These are phyloP conservation scores for Mixornis gularis DNA, from an alignment of 2,113 vertebrate genomes.

Conservation along the genomic window DNA sequence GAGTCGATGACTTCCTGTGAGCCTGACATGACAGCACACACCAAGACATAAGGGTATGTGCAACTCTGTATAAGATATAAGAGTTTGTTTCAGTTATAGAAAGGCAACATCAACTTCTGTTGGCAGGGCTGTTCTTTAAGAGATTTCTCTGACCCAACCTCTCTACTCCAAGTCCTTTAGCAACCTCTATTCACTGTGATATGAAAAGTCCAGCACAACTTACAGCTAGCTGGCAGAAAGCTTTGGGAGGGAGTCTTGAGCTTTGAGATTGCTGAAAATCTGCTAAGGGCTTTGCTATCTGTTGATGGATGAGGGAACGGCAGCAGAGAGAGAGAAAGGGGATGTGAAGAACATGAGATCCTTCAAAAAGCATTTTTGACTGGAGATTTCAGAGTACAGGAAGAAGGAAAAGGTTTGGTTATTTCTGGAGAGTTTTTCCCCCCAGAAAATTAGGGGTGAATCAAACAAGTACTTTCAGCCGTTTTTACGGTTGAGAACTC, in stretches of 20 bases:
- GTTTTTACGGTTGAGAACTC: background rate
- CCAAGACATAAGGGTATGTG: background rate
- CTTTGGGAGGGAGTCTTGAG: background rate
- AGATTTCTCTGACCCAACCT: background rate
- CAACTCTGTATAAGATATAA: background rate
- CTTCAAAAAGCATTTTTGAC: background rate
- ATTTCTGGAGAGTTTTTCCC: background rate
- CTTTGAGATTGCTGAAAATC: background rate
- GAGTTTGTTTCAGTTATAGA: background rate
- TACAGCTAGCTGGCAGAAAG: background rate
- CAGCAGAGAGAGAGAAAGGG: background rate
- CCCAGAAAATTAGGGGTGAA: background rate
- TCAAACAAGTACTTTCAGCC: background rate
- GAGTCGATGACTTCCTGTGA: background rate
- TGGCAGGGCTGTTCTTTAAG: background rate
- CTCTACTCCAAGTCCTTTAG: background rate
- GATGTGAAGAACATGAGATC: background rate
- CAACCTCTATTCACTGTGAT: background rate
- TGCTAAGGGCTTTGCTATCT: background rate
- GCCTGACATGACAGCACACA: background rate
- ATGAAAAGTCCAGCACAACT: background rate
- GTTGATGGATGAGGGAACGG: background rate
- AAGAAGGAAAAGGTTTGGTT: background rate
- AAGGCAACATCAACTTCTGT: background rate
- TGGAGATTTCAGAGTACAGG: background rate